A percentile compares a stretch with the other conserved stretches of the same genome.
These are phyloP conservation scores for Bombus impatiens DNA, from an alignment of 1,140 invertebrate species.

Conservation along the genomic window DNA sequence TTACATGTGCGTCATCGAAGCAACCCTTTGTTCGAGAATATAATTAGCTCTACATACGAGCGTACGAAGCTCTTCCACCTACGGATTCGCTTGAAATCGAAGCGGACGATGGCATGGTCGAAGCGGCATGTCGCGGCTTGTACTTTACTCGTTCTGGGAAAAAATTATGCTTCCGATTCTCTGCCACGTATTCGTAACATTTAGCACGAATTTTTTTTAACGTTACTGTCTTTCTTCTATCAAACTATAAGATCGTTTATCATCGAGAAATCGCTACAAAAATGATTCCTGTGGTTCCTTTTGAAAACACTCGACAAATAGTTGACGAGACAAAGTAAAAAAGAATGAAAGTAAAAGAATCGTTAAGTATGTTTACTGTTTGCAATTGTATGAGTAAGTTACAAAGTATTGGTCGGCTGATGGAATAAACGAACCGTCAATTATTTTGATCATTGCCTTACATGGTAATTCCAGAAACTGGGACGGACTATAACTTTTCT, in stretches of 20 bases:
- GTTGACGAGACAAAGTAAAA: neutral
- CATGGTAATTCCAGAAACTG: neutral
- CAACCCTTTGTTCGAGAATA: constrained; percentile 63
- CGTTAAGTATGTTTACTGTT: neutral
- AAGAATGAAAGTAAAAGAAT: neutral
- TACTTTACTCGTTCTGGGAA: neutral
- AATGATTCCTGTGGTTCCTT: neutral
- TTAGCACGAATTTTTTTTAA: neutral
- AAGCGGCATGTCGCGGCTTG: constrained; percentile 32
- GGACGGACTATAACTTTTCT: neutral
- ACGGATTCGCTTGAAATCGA: constrained; percentile 58
- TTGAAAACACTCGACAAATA: neutral
- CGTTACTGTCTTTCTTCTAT: neutral
- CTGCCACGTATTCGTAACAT: neutral
- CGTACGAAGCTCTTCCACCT: constrained; percentile 50
- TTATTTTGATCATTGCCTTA: constrained; percentile 6
- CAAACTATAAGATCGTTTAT: neutral
- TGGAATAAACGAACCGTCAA: neutral
- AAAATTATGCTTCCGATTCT: neutral
- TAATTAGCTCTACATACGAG: constrained; percentile 63
- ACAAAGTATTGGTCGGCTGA: neutral
- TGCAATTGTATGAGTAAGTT: neutral
- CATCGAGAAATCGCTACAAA: neutral
- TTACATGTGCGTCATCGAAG: constrained; percentile 60
- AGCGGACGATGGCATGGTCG: constrained; percentile 43